Evolutionary conservation across 2,113 vertebrate species (phyloP).

Genomic region (Phylloscopus trochiloides): DNA sequence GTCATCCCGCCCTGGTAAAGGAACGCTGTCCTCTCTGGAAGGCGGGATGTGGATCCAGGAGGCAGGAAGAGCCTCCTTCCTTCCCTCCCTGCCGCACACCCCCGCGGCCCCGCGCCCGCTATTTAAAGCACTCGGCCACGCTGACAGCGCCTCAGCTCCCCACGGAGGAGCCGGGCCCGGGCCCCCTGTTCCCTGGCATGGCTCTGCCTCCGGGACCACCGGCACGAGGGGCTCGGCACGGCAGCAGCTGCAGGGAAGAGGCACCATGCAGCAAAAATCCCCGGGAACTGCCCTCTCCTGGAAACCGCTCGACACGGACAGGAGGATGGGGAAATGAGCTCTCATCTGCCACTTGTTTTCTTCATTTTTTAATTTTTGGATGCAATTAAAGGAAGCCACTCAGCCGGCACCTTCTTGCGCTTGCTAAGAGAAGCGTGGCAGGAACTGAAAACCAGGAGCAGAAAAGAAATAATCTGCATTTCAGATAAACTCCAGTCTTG

Average conservation of each 20-base stretch:
- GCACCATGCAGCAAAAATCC: background rate
- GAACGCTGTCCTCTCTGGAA: background rate
- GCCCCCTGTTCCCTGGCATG: accelerated
- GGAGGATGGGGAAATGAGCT: background rate
- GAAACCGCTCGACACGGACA: background rate
- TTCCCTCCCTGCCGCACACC: background rate
- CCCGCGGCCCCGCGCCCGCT: background rate
- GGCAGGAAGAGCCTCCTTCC: background rate
- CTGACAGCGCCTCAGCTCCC: background rate
- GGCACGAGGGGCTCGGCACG: background rate
- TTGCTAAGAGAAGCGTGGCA: constrained; percentile 14
- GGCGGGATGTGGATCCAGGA: background rate
- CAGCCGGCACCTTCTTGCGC: background rate
- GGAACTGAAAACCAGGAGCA: background rate
- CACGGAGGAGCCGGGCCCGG: accelerated
- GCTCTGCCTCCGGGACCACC: accelerated
- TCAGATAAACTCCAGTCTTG: constrained; percentile 8
- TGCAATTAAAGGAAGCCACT: constrained; percentile 33
- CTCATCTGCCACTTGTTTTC: constrained; percentile 2
- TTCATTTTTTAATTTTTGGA: background rate
- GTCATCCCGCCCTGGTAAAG: background rate
- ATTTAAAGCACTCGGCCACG: background rate
- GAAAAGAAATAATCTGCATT: constrained; percentile 4
- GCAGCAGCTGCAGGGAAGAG: background rate
- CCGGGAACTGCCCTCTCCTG: constrained; percentile 18